phyloP scores from a whole-genome alignment of 2,113 vertebrate genomes.

The Odocoileus hemionus region DNA sequence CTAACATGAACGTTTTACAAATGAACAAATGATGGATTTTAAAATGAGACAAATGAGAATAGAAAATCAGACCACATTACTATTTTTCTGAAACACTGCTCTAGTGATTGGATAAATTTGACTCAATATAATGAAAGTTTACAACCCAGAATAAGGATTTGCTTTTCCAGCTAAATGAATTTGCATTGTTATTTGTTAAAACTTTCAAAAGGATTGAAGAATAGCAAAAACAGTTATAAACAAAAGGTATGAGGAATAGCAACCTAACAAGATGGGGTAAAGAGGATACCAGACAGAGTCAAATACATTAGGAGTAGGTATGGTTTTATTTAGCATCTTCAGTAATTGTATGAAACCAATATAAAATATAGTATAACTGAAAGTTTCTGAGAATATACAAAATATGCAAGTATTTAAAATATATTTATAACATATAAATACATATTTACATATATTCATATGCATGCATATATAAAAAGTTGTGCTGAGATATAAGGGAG shows the following conservation, averaged over 20 bases:
- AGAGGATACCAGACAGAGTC: neutral
- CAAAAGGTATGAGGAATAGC: neutral
- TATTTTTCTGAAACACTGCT: neutral
- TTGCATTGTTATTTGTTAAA: neutral
- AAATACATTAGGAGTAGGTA: neutral
- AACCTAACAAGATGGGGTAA: neutral
- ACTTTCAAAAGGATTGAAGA: neutral
- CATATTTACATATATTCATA: neutral
- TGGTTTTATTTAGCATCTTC: neutral
- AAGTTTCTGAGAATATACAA: neutral
- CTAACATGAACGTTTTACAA: neutral
- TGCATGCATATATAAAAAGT: neutral
- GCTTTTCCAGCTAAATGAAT: neutral
- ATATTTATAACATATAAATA: neutral
- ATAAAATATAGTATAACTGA: neutral
- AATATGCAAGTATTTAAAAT: neutral
- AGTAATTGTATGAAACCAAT: neutral
- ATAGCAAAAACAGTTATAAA: neutral
- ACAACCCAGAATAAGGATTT: neutral
- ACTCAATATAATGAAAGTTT: neutral
- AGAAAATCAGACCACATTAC: neutral
- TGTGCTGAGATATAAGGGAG: neutral
- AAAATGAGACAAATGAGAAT: neutral
- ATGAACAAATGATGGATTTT: neutral
- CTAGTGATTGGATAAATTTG: neutral